A percentile compares a stretch with the other conserved stretches of the same genome.
phyloP scores from a whole-genome alignment of 2,888 invertebrate genomes.

The Chrysolina oricalcia region DNA sequence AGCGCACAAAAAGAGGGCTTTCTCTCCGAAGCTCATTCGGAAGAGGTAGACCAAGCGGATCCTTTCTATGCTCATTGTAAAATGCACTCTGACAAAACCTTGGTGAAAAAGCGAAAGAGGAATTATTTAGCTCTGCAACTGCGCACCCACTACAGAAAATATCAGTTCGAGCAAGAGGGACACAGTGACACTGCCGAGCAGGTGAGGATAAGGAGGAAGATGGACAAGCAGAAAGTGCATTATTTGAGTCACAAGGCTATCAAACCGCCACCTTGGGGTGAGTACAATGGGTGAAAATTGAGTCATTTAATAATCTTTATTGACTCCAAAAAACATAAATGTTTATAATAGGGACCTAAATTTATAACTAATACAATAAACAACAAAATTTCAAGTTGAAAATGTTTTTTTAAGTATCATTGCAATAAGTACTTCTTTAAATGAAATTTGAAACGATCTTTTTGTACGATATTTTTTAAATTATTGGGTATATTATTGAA shows the following conservation, averaged over 20 bases:
- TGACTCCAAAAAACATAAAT: too few species aligned
- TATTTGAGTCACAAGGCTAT: constrained; percentile 84
- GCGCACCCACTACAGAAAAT: constrained; percentile 81
- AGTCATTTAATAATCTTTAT: too few species aligned
- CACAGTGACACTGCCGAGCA: constrained; percentile 81
- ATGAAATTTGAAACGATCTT: too few species aligned
- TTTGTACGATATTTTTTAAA: too few species aligned
- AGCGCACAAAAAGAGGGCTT: constrained; percentile 96
- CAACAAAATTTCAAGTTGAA: too few species aligned
- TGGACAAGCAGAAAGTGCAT: constrained; percentile 89
- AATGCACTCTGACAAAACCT: constrained; percentile 93
- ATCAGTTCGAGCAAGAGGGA: constrained; percentile 76
- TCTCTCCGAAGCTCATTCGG: constrained; percentile 92
- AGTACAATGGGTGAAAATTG: too few species aligned
- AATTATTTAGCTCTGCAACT: constrained; percentile 92
- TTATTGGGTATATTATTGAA: too few species aligned
- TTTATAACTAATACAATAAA: too few species aligned
- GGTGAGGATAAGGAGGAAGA: constrained; percentile 83
- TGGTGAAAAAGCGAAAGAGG: constrained; percentile 84
- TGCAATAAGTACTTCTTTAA: too few species aligned
- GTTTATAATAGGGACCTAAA: too few species aligned
- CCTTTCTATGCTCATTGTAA: constrained; percentile 98
- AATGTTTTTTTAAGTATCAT: too few species aligned
- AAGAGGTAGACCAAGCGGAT: constrained; percentile 93
- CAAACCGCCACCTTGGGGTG: constrained; percentile 90